A percentile compares a stretch with the other conserved stretches of the same genome.
Conservation (phyloP, 2,888 invertebrate genomes). For the Pandemis corylana region DNA sequence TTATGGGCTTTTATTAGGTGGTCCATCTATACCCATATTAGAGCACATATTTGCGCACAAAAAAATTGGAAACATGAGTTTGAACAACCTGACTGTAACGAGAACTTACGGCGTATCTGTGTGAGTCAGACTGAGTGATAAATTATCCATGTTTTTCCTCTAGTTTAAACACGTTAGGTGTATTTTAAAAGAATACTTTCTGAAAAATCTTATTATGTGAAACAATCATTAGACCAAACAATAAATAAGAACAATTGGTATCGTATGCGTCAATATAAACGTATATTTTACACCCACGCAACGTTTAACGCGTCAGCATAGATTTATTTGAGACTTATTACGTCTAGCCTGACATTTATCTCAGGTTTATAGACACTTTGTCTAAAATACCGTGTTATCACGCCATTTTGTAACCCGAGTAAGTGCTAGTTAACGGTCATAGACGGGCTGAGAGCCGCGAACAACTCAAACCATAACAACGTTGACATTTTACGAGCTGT, state of each 20-base stretch:
- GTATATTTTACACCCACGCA: background rate
- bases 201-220: too few relatives aligned
- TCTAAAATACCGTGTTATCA: slow-evolving; percentile 29
- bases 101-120: too few relatives aligned
- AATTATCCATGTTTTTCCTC: too few relatives aligned
- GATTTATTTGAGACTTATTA: slow-evolving; percentile 32
- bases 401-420: slow-evolving; percentile 30
- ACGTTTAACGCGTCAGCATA: slow-evolving; percentile 1
- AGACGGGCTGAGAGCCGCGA: background rate
- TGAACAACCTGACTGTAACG: too few relatives aligned
- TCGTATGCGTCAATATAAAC: background rate
- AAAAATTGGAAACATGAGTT: too few relatives aligned
- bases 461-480: slow-evolving; percentile 13
- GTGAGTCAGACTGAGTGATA: too few relatives aligned
- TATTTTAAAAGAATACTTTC: too few relatives aligned
- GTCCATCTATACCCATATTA: too few relatives aligned
- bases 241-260: background rate
- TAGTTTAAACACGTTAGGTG: too few relatives aligned
- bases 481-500: slow-evolving; percentile 25
- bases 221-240: too few relatives aligned
- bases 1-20: too few relatives aligned
- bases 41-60: too few relatives aligned
- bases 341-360: slow-evolving; percentile 28
- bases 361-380: slow-evolving; percentile 36
- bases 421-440: slow-evolving; percentile 32